A percentile compares a stretch with the other conserved stretches of the same genome.
Conservation (phyloP, 37 sponge, comb jelly and placozoan species). For the Eunapius fragilis region DNA sequence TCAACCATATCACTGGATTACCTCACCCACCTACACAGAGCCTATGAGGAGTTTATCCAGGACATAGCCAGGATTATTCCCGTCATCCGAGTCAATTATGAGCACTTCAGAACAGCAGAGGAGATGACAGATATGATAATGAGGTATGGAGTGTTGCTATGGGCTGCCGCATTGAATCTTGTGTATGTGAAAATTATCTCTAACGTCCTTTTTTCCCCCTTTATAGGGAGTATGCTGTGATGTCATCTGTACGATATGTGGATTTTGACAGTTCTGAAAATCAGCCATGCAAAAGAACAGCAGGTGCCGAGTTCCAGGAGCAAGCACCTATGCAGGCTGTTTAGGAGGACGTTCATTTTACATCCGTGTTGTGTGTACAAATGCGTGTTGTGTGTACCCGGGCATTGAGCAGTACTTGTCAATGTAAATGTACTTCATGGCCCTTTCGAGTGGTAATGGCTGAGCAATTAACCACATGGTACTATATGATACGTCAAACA, state of each 20-base stretch:
- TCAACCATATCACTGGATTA: constrained; percentile 87
- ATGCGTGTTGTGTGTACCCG: not conserved
- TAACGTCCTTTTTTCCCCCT: not conserved
- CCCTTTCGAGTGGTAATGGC: no score
- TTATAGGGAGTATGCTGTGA: constrained; percentile 85
- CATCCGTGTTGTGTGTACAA: not conserved
- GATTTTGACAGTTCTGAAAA: constrained; percentile 47
- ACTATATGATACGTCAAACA: no score
- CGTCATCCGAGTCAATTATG: constrained; percentile 93
- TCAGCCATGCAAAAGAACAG: not conserved
- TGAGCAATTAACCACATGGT: no score
- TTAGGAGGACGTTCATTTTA: not conserved
- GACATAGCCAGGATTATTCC: constrained; percentile 95
- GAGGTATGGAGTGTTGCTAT: constrained; percentile 74
- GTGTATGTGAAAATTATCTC: no score
- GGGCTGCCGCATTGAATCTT: no score
- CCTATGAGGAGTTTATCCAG: constrained; percentile 90
- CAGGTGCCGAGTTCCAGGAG: not conserved
- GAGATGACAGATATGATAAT: constrained; percentile 96
- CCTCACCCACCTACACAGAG: constrained; percentile 71
- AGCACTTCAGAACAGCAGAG: constrained; percentile 85
- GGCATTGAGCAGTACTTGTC: not conserved
- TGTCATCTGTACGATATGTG: constrained; percentile 82
- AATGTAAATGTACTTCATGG: no score
- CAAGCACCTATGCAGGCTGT: not conserved